Evolutionary conservation across 37 sponge, comb jelly and placozoan genomes (phyloP).

Genomic region (Agelas oroides): DNA sequence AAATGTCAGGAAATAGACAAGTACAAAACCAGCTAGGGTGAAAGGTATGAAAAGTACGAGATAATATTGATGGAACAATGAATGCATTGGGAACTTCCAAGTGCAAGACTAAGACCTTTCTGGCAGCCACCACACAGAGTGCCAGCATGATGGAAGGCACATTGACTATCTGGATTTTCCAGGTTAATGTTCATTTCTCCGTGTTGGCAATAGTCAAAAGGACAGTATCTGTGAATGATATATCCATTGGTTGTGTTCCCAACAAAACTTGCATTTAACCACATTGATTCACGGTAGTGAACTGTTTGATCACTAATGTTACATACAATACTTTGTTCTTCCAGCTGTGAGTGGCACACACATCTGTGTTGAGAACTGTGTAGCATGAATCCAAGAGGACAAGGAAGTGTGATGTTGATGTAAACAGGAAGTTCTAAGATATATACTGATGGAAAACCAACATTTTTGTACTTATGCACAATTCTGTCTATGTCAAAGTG

Average conservation of each 20-base stretch:
- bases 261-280: neutral
- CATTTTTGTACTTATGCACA: too few relatives aligned
- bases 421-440: neutral
- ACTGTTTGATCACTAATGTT: slow-evolving; percentile 20
- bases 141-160: neutral
- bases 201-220: neutral
- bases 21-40: neutral
- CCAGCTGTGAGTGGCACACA: neutral
- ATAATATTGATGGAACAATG: neutral
- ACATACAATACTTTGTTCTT: neutral
- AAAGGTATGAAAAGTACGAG: neutral
- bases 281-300: neutral
- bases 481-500: too few relatives aligned
- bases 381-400: slow-evolving; percentile 18
- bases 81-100: neutral
- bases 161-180: neutral
- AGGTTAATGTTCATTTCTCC: neutral
- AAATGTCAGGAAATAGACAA: neutral
- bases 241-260: neutral
- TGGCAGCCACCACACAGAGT: slow-evolving; percentile 1
- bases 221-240: neutral
- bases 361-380: neutral
- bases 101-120: neutral
- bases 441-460: too few relatives aligned
- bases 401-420: neutral